phyloP scores from a whole-genome alignment of 2,113 vertebrate genomes.

The Poecilia latipinna region DNA sequence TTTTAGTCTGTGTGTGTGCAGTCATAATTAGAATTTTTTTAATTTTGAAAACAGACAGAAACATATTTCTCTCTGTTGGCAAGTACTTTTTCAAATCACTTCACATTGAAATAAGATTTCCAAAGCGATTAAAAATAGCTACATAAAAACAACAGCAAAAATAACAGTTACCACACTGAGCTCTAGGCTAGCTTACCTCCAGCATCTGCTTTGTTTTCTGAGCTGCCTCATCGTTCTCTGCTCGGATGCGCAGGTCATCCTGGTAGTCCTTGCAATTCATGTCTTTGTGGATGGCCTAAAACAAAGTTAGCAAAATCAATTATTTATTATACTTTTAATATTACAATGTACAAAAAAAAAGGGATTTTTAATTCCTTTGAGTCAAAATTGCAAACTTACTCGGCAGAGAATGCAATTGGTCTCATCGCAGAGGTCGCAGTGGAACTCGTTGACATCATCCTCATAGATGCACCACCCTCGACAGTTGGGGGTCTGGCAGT shows the following conservation, averaged over 20 bases:
- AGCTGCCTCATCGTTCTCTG: slow-evolving; percentile 84
- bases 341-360: neutral
- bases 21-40: too few species aligned
- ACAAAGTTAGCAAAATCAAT: slow-evolving; percentile 1
- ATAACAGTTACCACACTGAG: neutral
- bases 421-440: slow-evolving; percentile 83
- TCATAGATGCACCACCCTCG: slow-evolving; percentile 91
- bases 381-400: slow-evolving; percentile 43
- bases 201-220: slow-evolving; percentile 84
- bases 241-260: slow-evolving; percentile 84
- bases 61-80: too few species aligned
- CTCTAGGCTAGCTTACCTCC: slow-evolving; percentile 67
- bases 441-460: slow-evolving; percentile 87
- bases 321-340: neutral
- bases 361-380: accelerated
- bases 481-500: slow-evolving; percentile 89
- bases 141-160: neutral
- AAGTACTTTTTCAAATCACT: too few species aligned
- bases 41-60: too few species aligned
- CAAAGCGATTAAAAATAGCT: too few species aligned
- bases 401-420: slow-evolving; percentile 79
- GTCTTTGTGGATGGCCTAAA: slow-evolving; percentile 84
- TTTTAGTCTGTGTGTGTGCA: too few species aligned
- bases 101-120: too few species aligned
- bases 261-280: slow-evolving; percentile 91